phyloP scores from a whole-genome alignment of 2,888 invertebrate species.

The Hetaerina titia region DNA sequence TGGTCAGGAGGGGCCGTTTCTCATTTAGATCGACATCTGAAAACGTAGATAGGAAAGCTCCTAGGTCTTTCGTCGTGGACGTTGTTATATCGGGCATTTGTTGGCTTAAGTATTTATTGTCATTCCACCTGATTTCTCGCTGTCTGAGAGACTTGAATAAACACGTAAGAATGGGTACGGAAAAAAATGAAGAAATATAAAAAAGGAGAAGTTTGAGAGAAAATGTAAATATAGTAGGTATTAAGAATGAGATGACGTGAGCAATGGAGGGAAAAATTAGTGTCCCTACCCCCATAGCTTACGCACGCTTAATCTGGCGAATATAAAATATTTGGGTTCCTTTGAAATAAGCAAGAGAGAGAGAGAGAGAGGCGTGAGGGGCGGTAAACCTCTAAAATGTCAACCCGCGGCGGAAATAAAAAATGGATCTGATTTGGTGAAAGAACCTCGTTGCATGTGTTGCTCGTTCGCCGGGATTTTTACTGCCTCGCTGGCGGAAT shows the following conservation, averaged over 20 bases:
- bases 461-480: slow-evolving; percentile 6
- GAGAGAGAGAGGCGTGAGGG: neutral
- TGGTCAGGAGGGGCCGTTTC: too few relatives aligned
- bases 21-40: too few relatives aligned
- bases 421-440: slow-evolving; percentile 23
- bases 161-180: neutral
- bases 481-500: neutral
- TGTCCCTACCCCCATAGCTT: neutral
- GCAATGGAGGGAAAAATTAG: neutral
- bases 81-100: too few relatives aligned
- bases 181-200: neutral
- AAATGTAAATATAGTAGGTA: slow-evolving; percentile 47
- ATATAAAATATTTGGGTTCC: neutral
- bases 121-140: too few relatives aligned
- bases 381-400: neutral
- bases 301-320: neutral
- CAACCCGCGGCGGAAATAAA: neutral
- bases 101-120: too few relatives aligned
- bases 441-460: slow-evolving; percentile 24
- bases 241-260: slow-evolving; percentile 23
- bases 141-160: neutral
- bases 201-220: neutral
- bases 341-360: neutral
- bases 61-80: too few relatives aligned
- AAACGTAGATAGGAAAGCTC: too few relatives aligned